Evolutionary conservation across 2,113 vertebrate species (phyloP).

Genomic region (Protobothrops flavoviridis): DNA sequence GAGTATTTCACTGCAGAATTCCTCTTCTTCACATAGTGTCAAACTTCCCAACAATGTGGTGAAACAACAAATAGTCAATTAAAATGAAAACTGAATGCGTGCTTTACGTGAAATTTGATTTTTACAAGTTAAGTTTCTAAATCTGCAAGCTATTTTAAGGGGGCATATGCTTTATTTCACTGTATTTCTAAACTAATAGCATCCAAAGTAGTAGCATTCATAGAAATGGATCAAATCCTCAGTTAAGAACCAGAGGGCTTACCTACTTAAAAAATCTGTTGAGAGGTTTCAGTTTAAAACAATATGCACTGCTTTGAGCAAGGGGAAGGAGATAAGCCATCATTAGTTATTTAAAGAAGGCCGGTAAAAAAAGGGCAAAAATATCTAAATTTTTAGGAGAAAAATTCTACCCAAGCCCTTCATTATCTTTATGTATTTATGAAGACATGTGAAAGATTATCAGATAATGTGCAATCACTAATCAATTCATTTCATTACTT

Average conservation of each 20-base stretch:
- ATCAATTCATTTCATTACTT: background rate
- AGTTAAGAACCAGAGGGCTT: background rate
- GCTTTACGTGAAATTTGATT: background rate
- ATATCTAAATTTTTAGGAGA: background rate
- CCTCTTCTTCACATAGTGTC: background rate
- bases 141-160: too few relatives aligned
- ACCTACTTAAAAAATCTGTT: background rate
- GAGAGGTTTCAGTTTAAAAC: background rate
- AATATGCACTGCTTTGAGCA: background rate
- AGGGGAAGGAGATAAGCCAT: background rate
- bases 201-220: too few relatives aligned
- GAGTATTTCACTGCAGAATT: background rate
- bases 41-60: background rate
- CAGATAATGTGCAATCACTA: background rate
- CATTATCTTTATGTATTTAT: background rate
- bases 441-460: background rate
- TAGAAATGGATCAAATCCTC: background rate
- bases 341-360: background rate
- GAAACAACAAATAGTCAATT: background rate
- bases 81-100: background rate
- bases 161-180: too few relatives aligned
- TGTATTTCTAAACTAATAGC: too few relatives aligned
- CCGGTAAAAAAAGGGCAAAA: background rate
- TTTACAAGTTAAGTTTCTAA: too few relatives aligned
- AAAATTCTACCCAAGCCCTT: background rate